Conservation (phyloP, 2,113 vertebrate species). For the Platysteira castanea region DNA sequence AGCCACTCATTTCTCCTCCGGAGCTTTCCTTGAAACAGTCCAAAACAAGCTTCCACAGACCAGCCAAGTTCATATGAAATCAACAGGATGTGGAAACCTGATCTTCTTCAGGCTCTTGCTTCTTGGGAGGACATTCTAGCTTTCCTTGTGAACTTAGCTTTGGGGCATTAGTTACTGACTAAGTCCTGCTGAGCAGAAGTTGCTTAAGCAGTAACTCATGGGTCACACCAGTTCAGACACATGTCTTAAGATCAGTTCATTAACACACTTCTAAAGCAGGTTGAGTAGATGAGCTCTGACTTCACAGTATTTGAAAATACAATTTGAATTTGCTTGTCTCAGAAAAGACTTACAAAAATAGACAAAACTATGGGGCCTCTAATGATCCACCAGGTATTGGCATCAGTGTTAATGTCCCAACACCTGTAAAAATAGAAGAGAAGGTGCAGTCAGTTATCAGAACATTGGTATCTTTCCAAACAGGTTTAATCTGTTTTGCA, state of each 20-base stretch:
- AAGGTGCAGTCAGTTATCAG: constrained; percentile 10
- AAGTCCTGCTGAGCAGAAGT: constrained; percentile 33
- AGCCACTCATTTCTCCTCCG: neutral
- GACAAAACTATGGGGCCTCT: constrained; percentile 85
- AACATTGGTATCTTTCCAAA: neutral
- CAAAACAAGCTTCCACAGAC: constrained; percentile 62
- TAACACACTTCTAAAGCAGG: neutral
- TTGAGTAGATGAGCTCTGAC: neutral
- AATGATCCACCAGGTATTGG: constrained; percentile 91
- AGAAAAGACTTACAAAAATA: constrained; percentile 82
- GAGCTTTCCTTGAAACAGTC: constrained; percentile 14
- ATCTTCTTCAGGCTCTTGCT: constrained; percentile 29
- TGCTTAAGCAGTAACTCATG: constrained; percentile 32
- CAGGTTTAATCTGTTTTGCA: neutral
- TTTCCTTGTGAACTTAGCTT: constrained; percentile 19
- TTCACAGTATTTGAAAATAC: constrained; percentile 10
- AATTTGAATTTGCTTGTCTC: neutral
- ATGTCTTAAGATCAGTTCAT: constrained; percentile 9
- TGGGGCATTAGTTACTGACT: neutral
- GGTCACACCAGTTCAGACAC: constrained; percentile 5
- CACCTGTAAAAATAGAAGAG: constrained; percentile 75
- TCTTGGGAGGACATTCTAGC: neutral
- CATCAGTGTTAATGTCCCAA: constrained; percentile 85
- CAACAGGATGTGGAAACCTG: constrained; percentile 64
- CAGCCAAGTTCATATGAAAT: constrained; percentile 35